Base-by-base conservation (phyloP, 2,888 invertebrate species). In the Catocala sponsa region DNA sequence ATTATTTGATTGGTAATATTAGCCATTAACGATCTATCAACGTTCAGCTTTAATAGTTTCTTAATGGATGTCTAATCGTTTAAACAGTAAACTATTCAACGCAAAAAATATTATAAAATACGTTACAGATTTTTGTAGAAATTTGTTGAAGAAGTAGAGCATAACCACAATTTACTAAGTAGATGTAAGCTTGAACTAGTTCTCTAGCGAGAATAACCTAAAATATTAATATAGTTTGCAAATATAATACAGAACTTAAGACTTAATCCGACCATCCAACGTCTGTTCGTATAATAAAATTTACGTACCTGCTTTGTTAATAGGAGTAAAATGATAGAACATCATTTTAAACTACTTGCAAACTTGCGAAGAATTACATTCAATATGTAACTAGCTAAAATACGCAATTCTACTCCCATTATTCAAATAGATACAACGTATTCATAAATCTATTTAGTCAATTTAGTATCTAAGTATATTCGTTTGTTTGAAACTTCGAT, bases 1-100 rank as follows among this genome's bases (percentile, higher is more conserved):
- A 59, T 62, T 51, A 54, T 74, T 69, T 72, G 42, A 69, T 72
- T 50, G 54, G 38, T 51, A 44, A 66, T 63, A 74, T 63, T 59
- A 41, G 35, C 42, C 15, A 49, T 66, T 65, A 65, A 70, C 55
- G 55, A 75, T 52, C 64, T 62, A 48, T 48, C 64, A 52, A 46
- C 7, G 33, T 53, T 10, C 6, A 52, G 49, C 25, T 56, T 64
- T 64, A 60, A 72, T 55, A 25, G 55, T 13, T n/a, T 47, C 58
- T 49, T 67, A 59, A 72, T 67, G 10, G 59, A 46, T 60, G 12
- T 50, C 35, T 53, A 43, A 71, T 58, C 71, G 48, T 46, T 50
- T 7, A 43, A 43, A 43, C 12, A 43, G 10, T 4, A 38, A 38
- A 38, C 35, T 6, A 38, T 2, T 38, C 9, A 38, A 38, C 7